Conservation (phyloP, 2,797 vertebrate genomes). For the Hirundo rustica region DNA sequence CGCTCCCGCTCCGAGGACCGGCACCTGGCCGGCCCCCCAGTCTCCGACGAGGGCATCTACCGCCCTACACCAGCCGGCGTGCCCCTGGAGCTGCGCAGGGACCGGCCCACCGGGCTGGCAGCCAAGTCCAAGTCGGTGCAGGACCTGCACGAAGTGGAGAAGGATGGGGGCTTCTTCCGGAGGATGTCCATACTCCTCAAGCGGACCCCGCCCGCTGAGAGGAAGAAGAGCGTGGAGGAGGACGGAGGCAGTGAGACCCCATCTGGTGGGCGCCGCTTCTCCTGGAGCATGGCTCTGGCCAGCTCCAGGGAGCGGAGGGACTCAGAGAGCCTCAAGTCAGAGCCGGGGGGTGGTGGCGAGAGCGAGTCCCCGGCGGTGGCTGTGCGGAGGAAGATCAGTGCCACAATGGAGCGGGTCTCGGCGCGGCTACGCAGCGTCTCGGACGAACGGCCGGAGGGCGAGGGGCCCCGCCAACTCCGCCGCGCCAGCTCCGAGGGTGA, state of each 20-base stretch:
- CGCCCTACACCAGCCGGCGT: conserved; percentile 88
- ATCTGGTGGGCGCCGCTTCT: conserved; percentile 78
- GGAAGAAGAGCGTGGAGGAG: conserved; percentile 79
- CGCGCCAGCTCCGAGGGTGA: conserved; percentile 90
- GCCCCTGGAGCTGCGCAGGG: conserved; percentile 85
- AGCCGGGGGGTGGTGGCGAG: conserved; percentile 66
- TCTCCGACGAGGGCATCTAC: conserved; percentile 88
- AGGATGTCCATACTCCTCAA: conserved; percentile 84
- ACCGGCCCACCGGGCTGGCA: conserved; percentile 71
- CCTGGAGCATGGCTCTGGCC: conserved; percentile 84
- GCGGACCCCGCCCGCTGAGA: conserved; percentile 84
- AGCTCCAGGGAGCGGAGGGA: conserved; percentile 84
- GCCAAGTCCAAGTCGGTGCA: conserved; percentile 94
- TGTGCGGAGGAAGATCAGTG: conserved; percentile 90
- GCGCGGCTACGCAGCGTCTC: conserved; percentile 89
- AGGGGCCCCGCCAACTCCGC: conserved; percentile 67
- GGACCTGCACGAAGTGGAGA: conserved; percentile 88
- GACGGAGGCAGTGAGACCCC: conserved; percentile 68
- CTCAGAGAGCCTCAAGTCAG: conserved; percentile 79
- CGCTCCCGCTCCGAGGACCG: conserved; percentile 89
- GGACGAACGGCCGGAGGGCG: conserved; percentile 82
- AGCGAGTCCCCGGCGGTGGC: conserved; percentile 87
- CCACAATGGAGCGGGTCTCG: conserved; percentile 89
- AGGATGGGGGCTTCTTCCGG: conserved; percentile 88
- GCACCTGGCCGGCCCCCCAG: conserved; percentile 63